phyloP scores from a whole-genome alignment of 2,888 invertebrate genomes.

The Mythimna pallens region DNA sequence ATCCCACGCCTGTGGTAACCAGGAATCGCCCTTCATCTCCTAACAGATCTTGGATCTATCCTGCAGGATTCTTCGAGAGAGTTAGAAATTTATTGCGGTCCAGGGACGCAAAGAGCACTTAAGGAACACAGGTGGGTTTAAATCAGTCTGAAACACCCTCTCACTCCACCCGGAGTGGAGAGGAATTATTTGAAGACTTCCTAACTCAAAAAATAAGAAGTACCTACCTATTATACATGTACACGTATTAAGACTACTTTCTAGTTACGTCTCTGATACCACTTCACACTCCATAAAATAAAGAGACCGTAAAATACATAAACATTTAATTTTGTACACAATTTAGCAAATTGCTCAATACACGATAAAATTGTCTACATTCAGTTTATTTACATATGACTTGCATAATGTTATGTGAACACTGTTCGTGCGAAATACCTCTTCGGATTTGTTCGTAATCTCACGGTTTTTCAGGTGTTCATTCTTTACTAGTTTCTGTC shows the following conservation, averaged over 20 bases:
- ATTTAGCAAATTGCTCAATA: constrained; percentile 39
- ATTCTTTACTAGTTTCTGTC: constrained; percentile 55
- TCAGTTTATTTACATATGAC: constrained; percentile 41
- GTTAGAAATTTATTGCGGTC: too few relatives aligned
- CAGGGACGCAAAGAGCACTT: too few relatives aligned
- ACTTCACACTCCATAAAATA: constrained; percentile 29
- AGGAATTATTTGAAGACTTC: too few relatives aligned
- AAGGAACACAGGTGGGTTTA: too few relatives aligned
- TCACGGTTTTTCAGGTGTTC: constrained; percentile 63
- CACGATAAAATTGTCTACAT: constrained; percentile 25
- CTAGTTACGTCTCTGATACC: constrained; percentile 30
- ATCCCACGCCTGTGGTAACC: too few relatives aligned
- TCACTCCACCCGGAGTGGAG: too few relatives aligned
- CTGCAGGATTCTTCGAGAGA: too few relatives aligned
- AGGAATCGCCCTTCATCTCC: too few relatives aligned
- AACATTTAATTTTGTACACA: constrained; percentile 14
- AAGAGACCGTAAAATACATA: constrained; percentile 48
- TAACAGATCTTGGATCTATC: too few relatives aligned
- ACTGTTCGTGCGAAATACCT: constrained; percentile 50
- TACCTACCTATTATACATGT: not conserved
- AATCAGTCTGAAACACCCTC: too few relatives aligned
- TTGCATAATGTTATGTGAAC: constrained; percentile 66
- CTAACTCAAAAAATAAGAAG: too few relatives aligned
- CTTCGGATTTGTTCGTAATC: constrained; percentile 55
- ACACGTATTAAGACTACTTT: constrained; percentile 3